phyloP scores from a whole-genome alignment of 2,888 invertebrate genomes.

The Troides oblongomaculatus region DNA sequence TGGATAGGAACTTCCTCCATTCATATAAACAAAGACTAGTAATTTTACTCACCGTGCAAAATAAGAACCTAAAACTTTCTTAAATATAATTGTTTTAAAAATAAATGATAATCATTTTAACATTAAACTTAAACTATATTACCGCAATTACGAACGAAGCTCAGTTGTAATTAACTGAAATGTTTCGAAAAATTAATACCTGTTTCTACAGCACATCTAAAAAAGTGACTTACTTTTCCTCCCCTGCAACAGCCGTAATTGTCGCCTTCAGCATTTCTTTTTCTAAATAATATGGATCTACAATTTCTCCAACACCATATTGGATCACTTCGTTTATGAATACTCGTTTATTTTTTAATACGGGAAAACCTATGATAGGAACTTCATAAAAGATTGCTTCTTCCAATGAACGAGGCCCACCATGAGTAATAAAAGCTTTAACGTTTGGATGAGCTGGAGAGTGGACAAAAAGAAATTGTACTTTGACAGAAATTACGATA shows the following conservation, averaged over 20 bases:
- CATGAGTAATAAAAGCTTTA: constrained; percentile 68
- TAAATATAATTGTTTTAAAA: too few species aligned
- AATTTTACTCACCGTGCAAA: not conserved
- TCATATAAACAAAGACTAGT: too few species aligned
- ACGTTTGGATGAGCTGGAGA: constrained; percentile 67
- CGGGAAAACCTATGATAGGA: constrained; percentile 66
- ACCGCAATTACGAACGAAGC: not conserved
- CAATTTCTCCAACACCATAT: constrained; percentile 60
- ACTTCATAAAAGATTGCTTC: constrained; percentile 69
- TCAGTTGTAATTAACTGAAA: not conserved
- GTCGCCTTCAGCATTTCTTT: constrained; percentile 56
- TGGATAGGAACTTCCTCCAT: too few species aligned
- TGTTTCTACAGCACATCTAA: not conserved
- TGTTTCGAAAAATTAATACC: not conserved
- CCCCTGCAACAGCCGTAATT: constrained; percentile 48
- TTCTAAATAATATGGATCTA: constrained; percentile 61
- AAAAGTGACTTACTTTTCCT: constrained; percentile 52
- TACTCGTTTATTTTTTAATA: constrained; percentile 56
- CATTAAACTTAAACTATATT: not conserved
- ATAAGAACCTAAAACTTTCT: not conserved
- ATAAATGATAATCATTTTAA: too few species aligned
- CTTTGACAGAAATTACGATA: not conserved
- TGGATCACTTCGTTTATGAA: constrained; percentile 64
- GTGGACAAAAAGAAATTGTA: not conserved
- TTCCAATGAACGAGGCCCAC: constrained; percentile 69